Evolutionary conservation across 2,888 invertebrate genomes (phyloP), one percentile per base, ranked within the genome.

Genomic region (Gordius sp.): DNA sequence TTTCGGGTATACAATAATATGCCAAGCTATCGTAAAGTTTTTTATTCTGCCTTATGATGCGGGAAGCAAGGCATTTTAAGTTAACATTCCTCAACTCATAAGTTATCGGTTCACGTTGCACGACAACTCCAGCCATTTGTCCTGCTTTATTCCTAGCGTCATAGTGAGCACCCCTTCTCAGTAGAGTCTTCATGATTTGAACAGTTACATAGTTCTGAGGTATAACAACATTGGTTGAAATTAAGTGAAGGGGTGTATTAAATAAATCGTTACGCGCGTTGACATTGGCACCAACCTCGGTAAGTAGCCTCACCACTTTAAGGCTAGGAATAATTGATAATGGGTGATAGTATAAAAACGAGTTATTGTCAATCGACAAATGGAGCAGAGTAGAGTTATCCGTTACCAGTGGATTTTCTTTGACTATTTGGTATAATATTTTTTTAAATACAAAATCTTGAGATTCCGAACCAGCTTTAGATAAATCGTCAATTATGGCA

Each of bases 311-410:
- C 4, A 47, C 47, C 4, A 47, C 23, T 47, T 47, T 47, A n/a
- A 47, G 20, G 20, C 47, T 47, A 8, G 47, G 47, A 23, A 47
- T 18, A 18, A 47, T 47, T 8, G 47, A n/a, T n/a, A 20, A 20
- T 4, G 47, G 47, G 20, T 47, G 47, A 20, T n/a, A 47, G 20
- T 47, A 47, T 8, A 47, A 20, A 47, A 47, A 47, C 4, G 47
- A 47, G 20, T 13, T 4, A n/a, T 8, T 47, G 23, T 47, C 47
- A 18, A 47, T 47, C 47, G 47, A 47, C 20, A 47, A 20, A 20
- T 47, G 47, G 20, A 47, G 47, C 20, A 47, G 20, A 4, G 47
- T n/a, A n/a, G 47, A 13, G 4, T 47, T 4, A 20, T 8, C 4
- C 4, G 47, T 4, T n/a, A 23, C 20, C 20, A 47, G 20, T 4